Evolutionary conservation across 2,113 vertebrate species (phyloP).

Genomic region (Callospermophilus lateralis): DNA sequence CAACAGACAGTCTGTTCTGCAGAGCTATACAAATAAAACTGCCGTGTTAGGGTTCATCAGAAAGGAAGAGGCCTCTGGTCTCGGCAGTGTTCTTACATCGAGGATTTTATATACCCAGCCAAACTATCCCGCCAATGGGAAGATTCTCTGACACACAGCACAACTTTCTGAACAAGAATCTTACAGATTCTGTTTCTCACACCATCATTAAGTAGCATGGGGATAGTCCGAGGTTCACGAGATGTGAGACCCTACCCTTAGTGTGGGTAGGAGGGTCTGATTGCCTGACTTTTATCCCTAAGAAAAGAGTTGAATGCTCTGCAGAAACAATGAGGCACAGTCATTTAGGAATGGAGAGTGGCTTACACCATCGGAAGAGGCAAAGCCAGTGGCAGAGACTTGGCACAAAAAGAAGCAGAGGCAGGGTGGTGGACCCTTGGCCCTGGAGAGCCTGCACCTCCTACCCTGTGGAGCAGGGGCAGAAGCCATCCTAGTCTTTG

Average conservation of each 20-base stretch:
- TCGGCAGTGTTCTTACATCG: neutral
- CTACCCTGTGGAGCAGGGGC: neutral
- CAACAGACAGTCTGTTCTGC: neutral
- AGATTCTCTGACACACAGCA: neutral
- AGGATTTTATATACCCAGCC: slow-evolving; percentile 56
- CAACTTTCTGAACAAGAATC: neutral
- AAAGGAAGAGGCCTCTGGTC: neutral
- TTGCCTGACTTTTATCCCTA: slow-evolving; percentile 8
- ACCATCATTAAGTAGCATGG: neutral
- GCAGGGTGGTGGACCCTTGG: neutral
- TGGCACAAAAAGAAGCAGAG: neutral
- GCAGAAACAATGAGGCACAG: neutral
- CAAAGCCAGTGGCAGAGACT: neutral
- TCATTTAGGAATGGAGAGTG: neutral
- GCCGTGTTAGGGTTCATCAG: neutral
- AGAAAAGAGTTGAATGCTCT: neutral
- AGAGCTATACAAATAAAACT: neutral
- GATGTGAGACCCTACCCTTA: neutral
- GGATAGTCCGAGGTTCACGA: neutral
- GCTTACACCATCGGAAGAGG: neutral
- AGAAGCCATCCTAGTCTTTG: neutral
- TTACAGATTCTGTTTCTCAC: neutral
- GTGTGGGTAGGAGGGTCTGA: neutral
- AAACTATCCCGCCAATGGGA: neutral
- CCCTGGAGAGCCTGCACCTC: neutral